Evolutionary conservation across 2,888 invertebrate species (phyloP), one percentile per base, ranked within the genome.

Genomic region (Unio pictorum): DNA sequence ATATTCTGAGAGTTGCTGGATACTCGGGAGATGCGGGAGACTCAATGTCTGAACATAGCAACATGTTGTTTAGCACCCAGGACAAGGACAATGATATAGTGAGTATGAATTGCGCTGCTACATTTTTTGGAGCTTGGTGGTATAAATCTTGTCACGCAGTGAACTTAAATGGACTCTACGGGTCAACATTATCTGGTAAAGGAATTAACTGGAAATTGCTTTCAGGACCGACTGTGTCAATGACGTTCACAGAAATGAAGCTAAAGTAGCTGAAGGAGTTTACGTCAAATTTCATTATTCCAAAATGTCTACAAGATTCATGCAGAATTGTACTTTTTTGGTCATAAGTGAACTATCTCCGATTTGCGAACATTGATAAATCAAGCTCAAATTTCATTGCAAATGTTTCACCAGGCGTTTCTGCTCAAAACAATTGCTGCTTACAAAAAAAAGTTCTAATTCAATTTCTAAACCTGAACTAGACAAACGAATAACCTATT

Each of bases 41-140:
- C 61, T 57, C 34, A 56, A 18, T 72, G 28, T 20, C 3, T 45
- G 54, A n/a, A 4, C 64, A 66, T 55, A 61, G 58, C 34, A 61
- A 58, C 4, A 28, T 45, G 20, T n/a, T 23, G 23, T 23, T 23
- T 23, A 23, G 23, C 23, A 23, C 23, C 23, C 23, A 23, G 23
- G 23, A 23, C 23, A 23, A 23, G 23, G 23, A 23, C 62, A 56
- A 66, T 26, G 69, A 69, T 57, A 23, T 45, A 45, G 0, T 26
- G 26, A 17, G 11, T 6, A 20, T 3, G 0, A 68, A 74, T 63
- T 75, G 75, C 45, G 68, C 72, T 28, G 18, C 7, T 7, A 8
- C 15, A 18, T 70, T 34, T 30, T 20, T 20, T 8, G 72, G 75
- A n/a, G 75, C 62, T 5, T 72, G 75, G 75, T 75, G 75, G 75